Conservation (phyloP, 2,113 vertebrate genomes). For the Porphyrio hochstetteri region DNA sequence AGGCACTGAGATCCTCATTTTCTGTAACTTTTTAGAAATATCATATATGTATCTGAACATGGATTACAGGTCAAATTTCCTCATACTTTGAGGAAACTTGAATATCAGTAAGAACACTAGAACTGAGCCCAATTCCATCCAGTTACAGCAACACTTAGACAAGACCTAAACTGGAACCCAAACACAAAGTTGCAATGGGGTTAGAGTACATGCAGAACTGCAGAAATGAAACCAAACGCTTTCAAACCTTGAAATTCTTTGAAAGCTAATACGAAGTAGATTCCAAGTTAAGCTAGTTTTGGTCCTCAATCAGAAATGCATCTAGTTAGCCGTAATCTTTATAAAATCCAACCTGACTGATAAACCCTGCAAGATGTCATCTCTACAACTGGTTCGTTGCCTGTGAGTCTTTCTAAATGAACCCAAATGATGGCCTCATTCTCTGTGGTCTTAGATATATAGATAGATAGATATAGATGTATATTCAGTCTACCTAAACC, state of each 20-base stretch:
- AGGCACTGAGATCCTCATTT: not conserved
- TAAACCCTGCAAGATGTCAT: not conserved
- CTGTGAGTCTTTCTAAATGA: not conserved
- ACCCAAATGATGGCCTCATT: not conserved
- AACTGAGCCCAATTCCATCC: not conserved
- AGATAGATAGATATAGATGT: not conserved
- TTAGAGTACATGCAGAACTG: not conserved
- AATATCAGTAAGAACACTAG: not conserved
- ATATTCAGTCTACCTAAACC: not conserved
- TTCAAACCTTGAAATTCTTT: not conserved
- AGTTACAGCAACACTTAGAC: not conserved
- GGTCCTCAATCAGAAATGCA: slow-evolving; percentile 15
- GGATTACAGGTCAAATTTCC: not conserved
- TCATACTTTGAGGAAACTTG: not conserved
- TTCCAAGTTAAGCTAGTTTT: not conserved
- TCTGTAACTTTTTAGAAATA: not conserved
- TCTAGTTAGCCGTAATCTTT: not conserved
- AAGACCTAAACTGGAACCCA: not conserved
- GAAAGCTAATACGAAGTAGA: not conserved
- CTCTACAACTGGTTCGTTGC: not conserved
- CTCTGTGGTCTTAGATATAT: not conserved
- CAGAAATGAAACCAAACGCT: not conserved
- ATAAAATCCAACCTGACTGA: not conserved
- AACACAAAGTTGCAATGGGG: not conserved
- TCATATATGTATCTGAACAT: not conserved